Evolutionary conservation across 2,113 vertebrate species (phyloP).

Genomic region (Zapus hudsonius): DNA sequence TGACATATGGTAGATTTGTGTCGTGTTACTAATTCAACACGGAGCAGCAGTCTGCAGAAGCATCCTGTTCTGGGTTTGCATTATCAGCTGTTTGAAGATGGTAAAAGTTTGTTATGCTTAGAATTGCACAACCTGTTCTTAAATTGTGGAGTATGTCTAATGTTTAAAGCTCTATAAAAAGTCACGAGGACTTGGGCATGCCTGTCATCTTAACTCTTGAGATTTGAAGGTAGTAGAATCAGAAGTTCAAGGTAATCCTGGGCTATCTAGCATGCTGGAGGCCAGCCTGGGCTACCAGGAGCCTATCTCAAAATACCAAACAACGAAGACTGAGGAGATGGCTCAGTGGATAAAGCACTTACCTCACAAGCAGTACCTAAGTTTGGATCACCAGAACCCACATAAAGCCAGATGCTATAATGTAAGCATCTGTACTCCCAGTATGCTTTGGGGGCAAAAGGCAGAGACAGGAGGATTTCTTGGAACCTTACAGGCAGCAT

Average conservation of each 20-base stretch:
- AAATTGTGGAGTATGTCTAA: not conserved
- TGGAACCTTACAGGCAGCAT: no score
- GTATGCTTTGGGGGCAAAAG: no score
- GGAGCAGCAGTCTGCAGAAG: not conserved
- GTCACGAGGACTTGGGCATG: not conserved
- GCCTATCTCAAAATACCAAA: not conserved
- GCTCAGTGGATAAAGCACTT: no score
- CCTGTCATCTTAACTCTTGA: not conserved
- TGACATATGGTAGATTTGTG: not conserved
- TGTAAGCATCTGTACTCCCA: no score
- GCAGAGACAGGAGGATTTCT: no score
- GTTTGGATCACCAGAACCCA: no score
- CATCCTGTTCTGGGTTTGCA: not conserved
- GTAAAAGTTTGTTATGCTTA: slow-evolving; percentile 18
- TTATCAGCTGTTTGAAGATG: not conserved
- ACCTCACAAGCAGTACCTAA: no score
- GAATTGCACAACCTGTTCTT: not conserved
- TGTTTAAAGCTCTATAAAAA: not conserved
- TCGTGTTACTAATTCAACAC: slow-evolving; percentile 21
- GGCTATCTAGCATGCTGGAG: no score
- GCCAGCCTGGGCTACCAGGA: not conserved
- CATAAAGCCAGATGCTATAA: no score
- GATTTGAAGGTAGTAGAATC: not conserved
- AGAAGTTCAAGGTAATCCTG: not conserved
- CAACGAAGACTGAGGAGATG: not conserved